Base-by-base conservation (phyloP, 1,140 invertebrate species). In the Helicorthomorpha holstii region DNA sequence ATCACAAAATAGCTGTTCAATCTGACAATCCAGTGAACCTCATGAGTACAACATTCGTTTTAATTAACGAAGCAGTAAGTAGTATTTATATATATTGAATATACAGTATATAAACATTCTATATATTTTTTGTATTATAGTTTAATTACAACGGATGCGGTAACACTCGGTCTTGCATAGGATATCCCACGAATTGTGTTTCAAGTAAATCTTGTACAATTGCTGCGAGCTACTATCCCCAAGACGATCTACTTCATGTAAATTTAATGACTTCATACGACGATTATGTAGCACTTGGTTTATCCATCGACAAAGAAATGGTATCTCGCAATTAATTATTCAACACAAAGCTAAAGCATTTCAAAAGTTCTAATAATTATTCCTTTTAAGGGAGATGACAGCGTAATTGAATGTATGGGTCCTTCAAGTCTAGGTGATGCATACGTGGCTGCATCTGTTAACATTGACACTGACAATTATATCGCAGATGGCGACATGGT, bases 121-220 rank as follows among this genome's bases (percentile, higher is more conserved):
- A 10, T 38, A 7, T n/a, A 10, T 38, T 38, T 38, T 38, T 38
- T 7, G 7, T 38, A n/a, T 51, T 51, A n/a, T 12, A 4, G 3
- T 7, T 7, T 16, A 24, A 10, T 42, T 90, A 89, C 64, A 68
- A 76, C 34, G 80, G 76, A 4, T 93, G 88, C 61, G 77, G 75
- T 0, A 61, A 67, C 2, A 79, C 66, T 1, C 89, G 89, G 69
- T 79, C 79, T 38, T 92, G 87, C 62, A 90, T 88, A 61, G 84
- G 85, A 0, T 69, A 75, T 0, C 81, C 83, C 0, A 64, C 71
- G 19, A 75, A 73, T 47, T 91, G 87, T 59, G 62, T 81, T 1
- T 60, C 63, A 16, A 63, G 58, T 16, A 73, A 76, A 57, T 75
- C 78, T 55, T 93, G 88, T 65, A 68, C 72, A 49, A 78, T 79